Base-by-base conservation (phyloP, 2,113 vertebrate species). In the Laterallus jamaicensis region DNA sequence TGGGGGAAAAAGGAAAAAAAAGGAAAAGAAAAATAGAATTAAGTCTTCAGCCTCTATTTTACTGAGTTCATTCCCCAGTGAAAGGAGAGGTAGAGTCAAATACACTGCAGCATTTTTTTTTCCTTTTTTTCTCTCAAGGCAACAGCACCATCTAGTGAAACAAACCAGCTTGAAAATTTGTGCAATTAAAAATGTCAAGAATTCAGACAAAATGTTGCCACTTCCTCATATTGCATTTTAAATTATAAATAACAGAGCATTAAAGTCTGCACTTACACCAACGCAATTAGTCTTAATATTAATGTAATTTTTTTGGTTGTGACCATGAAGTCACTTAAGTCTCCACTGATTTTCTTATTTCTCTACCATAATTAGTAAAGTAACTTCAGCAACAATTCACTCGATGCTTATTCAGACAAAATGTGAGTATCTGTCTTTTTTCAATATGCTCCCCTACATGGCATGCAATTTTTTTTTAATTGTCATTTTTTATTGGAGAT, bases 71-170 rank as follows among this genome's bases (percentile, higher is more conserved):
- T 60, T 6, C 21, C 64, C 12, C 7, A 35, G 18, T 6, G 22
- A 82, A 44, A 56, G 50, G 6, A 67, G 4, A 12, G 12, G 26
- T 70, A 83, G 13, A 52, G 1, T 8, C 15, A 63, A 84, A 86
- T 6, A 20, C 17, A 47, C 0, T 10, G 12, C 5, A 40, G 32
- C 15, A 28, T 54, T 32, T 56, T 28, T 52, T 82, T 82, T 79
- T 49, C 59, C 24, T 55, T 55, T 28, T 52, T 39, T 59, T 67
- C 60, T 77, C 76, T 79, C 80, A 80, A 82, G 75, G 66, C 78
- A 96, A 96, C 66, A 93, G 95, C 92, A 93, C 97, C 97, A 96
- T 69, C 97, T 97, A 97, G 95, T 82, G 97, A 93, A 25, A 35
- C 14, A 93, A 82, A 69, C 17, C 29, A 70, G 16, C 3, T 28